Evolutionary conservation across 64 coral and sea anemone species (phyloP), one percentile per base, ranked within the genome.

Genomic region (Montipora cactus): DNA sequence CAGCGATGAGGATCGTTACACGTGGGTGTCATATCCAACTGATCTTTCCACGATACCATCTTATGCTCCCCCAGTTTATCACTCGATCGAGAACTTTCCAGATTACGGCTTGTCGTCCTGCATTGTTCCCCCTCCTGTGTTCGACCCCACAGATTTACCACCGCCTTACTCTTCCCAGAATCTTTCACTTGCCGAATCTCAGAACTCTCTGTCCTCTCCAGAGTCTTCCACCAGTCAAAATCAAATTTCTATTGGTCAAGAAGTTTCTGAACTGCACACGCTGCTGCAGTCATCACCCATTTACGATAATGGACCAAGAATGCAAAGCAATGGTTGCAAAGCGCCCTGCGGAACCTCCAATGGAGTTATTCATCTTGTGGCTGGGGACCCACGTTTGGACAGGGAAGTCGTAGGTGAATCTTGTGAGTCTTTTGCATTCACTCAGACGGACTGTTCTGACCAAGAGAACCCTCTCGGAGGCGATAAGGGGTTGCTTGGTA

Each of bases 111-210:
- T 93, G 25, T 92, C 89, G 20, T 87, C 96, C 1, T 95, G 88
- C 57, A 88, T 98, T 8, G 96, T 98, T 25, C 93, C 96, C n/a
- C 96, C 96, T 16, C 96, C 96, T 10, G 93, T 98, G 16, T 98
- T 92, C 73, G 96, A 98, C 86, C 96, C 96, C 20, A 95, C 96
- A 0, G 96, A 98, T 66, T 89, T 98, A 7, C 96, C 96, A 4
- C 96, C 96, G 18, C 96, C 96, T 5, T 98, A 98, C 89, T 95
- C 89, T 12, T 98, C 96, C 61, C 91, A 93, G 77, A 91, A 98
- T 28, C 83, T 62, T 77, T 98, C 96, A 11, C 44, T 98, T 12
- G 59, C 93, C 18, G 92, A 93, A 2, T 98, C 96, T 48, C 55
- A 89, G 25, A 20, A 61, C 9, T 98, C 96, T 18, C 47, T 94